A percentile compares a stretch with the other conserved stretches of the same genome.
These are phyloP conservation scores for Drosophila putrida DNA, from an alignment of 2,888 invertebrate genomes.

Conservation along the genomic window DNA sequence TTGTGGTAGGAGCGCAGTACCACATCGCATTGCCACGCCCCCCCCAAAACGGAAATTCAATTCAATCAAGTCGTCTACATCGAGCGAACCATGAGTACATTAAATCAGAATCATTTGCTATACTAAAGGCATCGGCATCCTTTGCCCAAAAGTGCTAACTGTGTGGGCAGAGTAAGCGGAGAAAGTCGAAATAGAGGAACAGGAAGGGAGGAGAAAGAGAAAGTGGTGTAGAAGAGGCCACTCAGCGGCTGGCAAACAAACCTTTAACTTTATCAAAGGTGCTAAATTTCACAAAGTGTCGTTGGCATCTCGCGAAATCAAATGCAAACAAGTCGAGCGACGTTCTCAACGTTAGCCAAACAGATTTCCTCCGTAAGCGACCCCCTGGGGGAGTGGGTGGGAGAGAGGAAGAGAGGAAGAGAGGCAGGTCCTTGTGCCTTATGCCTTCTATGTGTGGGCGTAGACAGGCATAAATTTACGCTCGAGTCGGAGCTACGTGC, in stretches of 20 bases:
- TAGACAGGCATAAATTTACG: constrained; percentile 70
- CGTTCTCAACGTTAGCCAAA: constrained; percentile 39
- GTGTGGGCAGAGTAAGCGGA: not conserved
- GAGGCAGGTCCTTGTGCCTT: constrained; percentile 7
- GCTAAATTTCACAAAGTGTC: constrained; percentile 73
- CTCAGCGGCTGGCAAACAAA: constrained; percentile 59
- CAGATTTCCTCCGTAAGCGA: constrained; percentile 12
- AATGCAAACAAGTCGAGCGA: constrained; percentile 68
- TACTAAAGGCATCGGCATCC: not conserved
- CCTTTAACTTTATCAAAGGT: constrained; percentile 75
- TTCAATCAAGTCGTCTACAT: constrained; percentile 55
- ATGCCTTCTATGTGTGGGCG: constrained; percentile 44
- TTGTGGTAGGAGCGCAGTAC: not conserved
- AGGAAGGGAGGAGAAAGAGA: not conserved
- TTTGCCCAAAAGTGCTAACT: not conserved
- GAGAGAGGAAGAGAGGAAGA: no score
- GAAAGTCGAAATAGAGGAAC: not conserved
- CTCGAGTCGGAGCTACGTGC: constrained; percentile 56
- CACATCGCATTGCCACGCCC: not conserved
- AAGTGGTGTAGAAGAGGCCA: constrained; percentile 22
- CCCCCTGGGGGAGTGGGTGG: not conserved
- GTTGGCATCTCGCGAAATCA: constrained; percentile 67
- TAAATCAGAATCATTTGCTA: constrained; percentile 55
- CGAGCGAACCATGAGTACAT: constrained; percentile 39
- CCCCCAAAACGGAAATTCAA: constrained; percentile 44